Evolutionary conservation across 1,140 invertebrate species (phyloP), one percentile per base, ranked within the genome.

Genomic region (Cryptotermes secundus): DNA sequence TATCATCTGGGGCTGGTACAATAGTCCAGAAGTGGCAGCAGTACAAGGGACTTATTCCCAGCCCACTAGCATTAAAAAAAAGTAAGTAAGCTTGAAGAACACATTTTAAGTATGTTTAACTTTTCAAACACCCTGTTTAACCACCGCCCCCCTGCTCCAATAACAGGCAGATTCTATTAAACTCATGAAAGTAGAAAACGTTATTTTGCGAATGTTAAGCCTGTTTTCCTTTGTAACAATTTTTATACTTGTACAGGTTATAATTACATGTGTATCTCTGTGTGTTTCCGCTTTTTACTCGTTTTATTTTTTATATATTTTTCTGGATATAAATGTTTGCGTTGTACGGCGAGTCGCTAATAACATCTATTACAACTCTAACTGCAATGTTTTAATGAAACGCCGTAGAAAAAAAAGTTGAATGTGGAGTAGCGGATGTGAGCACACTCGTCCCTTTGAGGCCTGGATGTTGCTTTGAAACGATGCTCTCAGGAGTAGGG

Each of bases 121-220:
- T 59, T 59, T 59, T 59, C 1, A 59, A 59, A 16, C 53, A 59
- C 53, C 53, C 53, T 59, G 53, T 59, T n/a, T 7, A 19, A 59
- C 19, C 14, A n/a, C n/a, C n/a, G n/a, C n/a, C n/a, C n/a, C n/a
- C n/a, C n/a, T n/a, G n/a, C n/a, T n/a, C n/a, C n/a, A n/a, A 49
- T 49, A 49, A 6, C 59, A 31, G 59, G 59, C 59, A 72, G 26
- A n/a, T 72, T 72, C 9, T 72, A 14, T 72, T 72, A 72, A 72
- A 72, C 59, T 72, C 59, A 31, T 72, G 59, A 31, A 72, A 72
- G 59, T 72, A 72, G 59, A 72, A 72, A 72, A 72, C 31, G 26
- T 72, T 72, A 72, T 72, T 72, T 72, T 49, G 45, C 19, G 19
- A 49, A 49, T 49, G 45, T 19, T 19, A 49, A 19, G 59, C n/a